A percentile compares a stretch with the other conserved stretches of the same genome.
These are phyloP conservation scores for Sinocyclocheilus grahami DNA, from an alignment of 2,113 vertebrate genomes.

Conservation along the genomic window DNA sequence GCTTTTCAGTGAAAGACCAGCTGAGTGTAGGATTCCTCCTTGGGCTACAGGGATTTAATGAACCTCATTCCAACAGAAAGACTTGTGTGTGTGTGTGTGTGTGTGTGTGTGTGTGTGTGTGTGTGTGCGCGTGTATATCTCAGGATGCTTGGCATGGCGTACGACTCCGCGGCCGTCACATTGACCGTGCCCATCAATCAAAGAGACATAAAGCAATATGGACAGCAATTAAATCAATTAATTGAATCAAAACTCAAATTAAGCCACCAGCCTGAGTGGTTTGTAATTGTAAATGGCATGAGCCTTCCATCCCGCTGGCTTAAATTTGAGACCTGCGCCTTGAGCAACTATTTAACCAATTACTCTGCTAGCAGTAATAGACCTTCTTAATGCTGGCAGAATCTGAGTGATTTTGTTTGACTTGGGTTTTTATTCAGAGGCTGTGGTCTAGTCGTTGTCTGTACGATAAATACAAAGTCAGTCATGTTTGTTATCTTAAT, in stretches of 20 bases:
- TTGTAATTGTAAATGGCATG: slow-evolving; percentile 57
- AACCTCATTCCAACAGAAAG: neutral
- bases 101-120: no score
- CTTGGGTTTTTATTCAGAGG: slow-evolving; percentile 35
- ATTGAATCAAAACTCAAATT: slow-evolving; percentile 55
- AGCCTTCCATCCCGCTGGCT: slow-evolving; percentile 45
- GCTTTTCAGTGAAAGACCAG: slow-evolving; percentile 10
- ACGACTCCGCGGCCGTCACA: slow-evolving; percentile 17
- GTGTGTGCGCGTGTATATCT: neutral
- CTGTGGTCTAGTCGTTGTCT: slow-evolving; percentile 27
- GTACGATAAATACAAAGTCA: slow-evolving; percentile 43
- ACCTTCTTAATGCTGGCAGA: slow-evolving; percentile 44
- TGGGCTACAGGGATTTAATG: slow-evolving; percentile 29
- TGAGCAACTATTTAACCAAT: slow-evolving; percentile 48
- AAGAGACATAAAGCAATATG: slow-evolving; percentile 45
- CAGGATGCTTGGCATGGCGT: slow-evolving; percentile 9
- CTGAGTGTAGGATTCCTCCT: slow-evolving; percentile 37
- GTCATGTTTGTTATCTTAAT: slow-evolving; percentile 25
- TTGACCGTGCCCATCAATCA: slow-evolving; percentile 51
- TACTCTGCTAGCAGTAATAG: slow-evolving; percentile 45
- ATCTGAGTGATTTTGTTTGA: slow-evolving; percentile 53
- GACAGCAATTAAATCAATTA: slow-evolving; percentile 53
- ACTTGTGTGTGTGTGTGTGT: no score
- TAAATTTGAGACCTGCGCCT: slow-evolving; percentile 47
- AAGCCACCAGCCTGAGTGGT: slow-evolving; percentile 50